A percentile compares a stretch with the other conserved stretches of the same genome.
Conservation (phyloP, 2,113 vertebrate genomes). For the Apodemus speciosus region DNA sequence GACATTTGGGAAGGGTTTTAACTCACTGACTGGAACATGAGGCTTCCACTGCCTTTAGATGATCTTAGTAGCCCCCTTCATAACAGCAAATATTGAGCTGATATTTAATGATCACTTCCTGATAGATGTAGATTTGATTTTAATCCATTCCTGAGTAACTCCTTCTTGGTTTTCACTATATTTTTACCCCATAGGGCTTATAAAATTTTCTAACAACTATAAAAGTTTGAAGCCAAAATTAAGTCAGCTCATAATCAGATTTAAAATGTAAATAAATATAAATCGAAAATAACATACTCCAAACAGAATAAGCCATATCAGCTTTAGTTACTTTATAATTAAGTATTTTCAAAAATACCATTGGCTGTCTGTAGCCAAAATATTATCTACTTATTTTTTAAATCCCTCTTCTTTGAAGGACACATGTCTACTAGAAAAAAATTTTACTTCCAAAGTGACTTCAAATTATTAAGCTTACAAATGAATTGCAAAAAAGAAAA, state of each 20-base stretch:
- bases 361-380: not conserved
- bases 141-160: not conserved
- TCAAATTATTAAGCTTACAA: not conserved
- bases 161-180: not conserved
- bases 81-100: not conserved
- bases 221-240: not conserved
- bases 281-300: not conserved
- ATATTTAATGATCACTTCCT: not conserved
- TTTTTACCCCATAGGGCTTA: not conserved
- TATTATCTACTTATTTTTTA: slow-evolving; percentile 16
- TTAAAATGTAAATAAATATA: slow-evolving; percentile 18
- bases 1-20: slow-evolving; percentile 69
- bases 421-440: not conserved
- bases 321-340: slow-evolving; percentile 5
- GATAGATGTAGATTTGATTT: not conserved
- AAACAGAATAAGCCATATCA: not conserved
- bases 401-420: not conserved
- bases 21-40: slow-evolving; percentile 29
- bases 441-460: slow-evolving; percentile 14
- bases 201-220: not conserved
- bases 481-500: not conserved
- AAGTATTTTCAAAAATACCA: not conserved
- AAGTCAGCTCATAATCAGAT: not conserved
- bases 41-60: slow-evolving; percentile 3
- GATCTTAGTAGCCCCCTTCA: not conserved